phyloP scores from a whole-genome alignment of 2,888 invertebrate species.

The Malachius bipustulatus region DNA sequence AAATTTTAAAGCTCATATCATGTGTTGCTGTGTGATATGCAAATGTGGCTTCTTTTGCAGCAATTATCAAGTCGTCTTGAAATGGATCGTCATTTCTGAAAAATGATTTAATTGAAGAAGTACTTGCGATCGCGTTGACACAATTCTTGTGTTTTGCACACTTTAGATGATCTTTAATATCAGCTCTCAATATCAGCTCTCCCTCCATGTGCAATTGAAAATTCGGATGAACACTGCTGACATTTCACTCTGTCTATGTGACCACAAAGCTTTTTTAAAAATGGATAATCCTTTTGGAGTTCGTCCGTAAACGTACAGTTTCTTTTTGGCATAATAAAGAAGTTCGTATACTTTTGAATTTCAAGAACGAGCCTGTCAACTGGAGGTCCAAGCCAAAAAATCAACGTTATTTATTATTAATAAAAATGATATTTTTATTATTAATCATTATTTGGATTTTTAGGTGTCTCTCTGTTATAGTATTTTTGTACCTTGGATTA shows the following conservation, averaged over 20 bases:
- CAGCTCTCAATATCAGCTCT: conserved; percentile 7
- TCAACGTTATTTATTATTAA: too few species aligned
- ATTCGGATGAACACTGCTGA: conserved; percentile 5
- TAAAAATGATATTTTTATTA: too few species aligned
- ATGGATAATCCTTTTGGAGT: conserved; percentile 5
- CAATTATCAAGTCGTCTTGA: conserved; percentile 3
- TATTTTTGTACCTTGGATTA: too few species aligned
- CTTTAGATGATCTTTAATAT: conserved; percentile 13
- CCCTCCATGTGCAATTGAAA: conserved; percentile 7
- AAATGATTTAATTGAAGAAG: conserved; percentile 7
- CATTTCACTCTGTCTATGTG: background rate
- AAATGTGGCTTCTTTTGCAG: conserved; percentile 12
- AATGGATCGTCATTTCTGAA: conserved; percentile 7
- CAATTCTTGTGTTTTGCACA: conserved; percentile 4
- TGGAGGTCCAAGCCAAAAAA: too few species aligned
- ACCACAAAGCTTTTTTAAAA: conserved; percentile 1
- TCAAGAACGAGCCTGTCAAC: too few species aligned
- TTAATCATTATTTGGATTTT: too few species aligned
- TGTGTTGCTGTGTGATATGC: conserved; percentile 10
- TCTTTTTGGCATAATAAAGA: background rate
- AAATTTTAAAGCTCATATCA: conserved; percentile 9
- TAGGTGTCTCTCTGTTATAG: too few species aligned
- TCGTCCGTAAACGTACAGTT: conserved; percentile 6
- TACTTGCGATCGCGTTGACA: background rate
- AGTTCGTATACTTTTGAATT: too few species aligned